Evolutionary conservation across 2,113 vertebrate species (phyloP).

Genomic region (Lophura nycthemera): DNA sequence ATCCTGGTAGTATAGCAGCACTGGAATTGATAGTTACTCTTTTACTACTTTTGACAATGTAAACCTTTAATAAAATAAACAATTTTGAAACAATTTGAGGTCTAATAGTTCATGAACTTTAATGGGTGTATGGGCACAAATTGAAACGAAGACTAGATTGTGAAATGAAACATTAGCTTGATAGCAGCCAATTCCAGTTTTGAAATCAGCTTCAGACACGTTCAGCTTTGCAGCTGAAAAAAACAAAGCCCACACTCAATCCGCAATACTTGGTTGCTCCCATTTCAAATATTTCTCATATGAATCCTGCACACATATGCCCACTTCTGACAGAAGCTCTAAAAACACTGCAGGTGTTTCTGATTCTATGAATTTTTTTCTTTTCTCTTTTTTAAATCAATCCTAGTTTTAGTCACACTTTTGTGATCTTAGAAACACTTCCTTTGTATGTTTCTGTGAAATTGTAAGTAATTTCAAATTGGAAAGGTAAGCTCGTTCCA

Average conservation of each 20-base stretch:
- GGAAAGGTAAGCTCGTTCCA: constrained; percentile 44
- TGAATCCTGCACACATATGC: neutral
- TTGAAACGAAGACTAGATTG: constrained; percentile 36
- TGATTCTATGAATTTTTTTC: neutral
- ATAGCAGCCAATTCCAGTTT: constrained; percentile 41
- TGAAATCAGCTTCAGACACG: constrained; percentile 53
- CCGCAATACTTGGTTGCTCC: neutral
- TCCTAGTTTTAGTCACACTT: constrained; percentile 38
- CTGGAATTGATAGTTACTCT: constrained; percentile 59
- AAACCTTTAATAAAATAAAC: constrained; percentile 81
- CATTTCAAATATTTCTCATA: constrained; percentile 17
- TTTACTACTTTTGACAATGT: constrained; percentile 76
- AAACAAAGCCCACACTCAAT: constrained; percentile 42
- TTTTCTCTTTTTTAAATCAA: neutral
- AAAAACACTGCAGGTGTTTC: constrained; percentile 12
- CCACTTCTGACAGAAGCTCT: constrained; percentile 25
- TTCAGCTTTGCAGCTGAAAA: constrained; percentile 13
- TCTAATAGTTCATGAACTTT: constrained; percentile 67
- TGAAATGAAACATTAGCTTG: constrained; percentile 52
- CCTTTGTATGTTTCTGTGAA: constrained; percentile 51
- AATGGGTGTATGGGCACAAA: constrained; percentile 45
- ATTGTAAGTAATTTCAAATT: constrained; percentile 55
- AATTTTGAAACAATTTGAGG: constrained; percentile 74
- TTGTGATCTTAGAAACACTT: constrained; percentile 41
- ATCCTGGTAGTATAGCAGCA: constrained; percentile 82